Evolutionary conservation across 2,797 vertebrate genomes (phyloP).

Genomic region (Vespertilio murinus): DNA sequence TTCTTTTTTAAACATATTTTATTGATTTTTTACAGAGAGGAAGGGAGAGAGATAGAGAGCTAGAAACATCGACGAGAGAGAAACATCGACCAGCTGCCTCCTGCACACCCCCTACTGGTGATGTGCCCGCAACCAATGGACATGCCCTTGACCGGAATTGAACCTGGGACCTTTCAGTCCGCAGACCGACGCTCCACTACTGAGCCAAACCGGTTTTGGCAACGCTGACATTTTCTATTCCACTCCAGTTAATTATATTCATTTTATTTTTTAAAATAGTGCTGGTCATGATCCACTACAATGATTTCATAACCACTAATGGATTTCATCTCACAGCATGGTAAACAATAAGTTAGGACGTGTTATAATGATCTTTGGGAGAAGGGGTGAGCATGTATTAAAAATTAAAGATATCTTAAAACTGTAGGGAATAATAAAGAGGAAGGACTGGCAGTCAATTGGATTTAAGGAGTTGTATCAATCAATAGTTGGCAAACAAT

Average conservation of each 20-base stretch:
- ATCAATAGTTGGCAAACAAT: not conserved
- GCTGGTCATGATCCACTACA: not conserved
- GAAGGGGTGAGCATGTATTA: not conserved
- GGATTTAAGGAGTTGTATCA: not conserved
- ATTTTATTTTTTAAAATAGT: not conserved
- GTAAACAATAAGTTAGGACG: not conserved
- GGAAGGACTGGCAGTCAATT: not conserved
- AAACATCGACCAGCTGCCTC: too few species aligned
- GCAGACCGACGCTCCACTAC: too few species aligned
- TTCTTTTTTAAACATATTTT: too few species aligned
- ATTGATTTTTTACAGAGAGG: too few species aligned
- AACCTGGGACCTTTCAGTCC: too few species aligned
- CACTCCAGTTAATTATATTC: not conserved
- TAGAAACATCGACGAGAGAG: too few species aligned
- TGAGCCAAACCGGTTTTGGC: too few species aligned
- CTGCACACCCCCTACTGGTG: too few species aligned
- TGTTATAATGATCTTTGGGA: not conserved
- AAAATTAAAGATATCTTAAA: not conserved
- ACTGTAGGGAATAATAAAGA: not conserved
- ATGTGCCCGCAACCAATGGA: too few species aligned
- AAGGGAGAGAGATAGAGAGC: too few species aligned
- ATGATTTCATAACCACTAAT: not conserved
- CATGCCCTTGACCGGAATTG: too few species aligned
- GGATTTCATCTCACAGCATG: not conserved
- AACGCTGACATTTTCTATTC: not conserved